phyloP scores from a whole-genome alignment of 2,888 invertebrate genomes.

The Leptopilina syphax region DNA sequence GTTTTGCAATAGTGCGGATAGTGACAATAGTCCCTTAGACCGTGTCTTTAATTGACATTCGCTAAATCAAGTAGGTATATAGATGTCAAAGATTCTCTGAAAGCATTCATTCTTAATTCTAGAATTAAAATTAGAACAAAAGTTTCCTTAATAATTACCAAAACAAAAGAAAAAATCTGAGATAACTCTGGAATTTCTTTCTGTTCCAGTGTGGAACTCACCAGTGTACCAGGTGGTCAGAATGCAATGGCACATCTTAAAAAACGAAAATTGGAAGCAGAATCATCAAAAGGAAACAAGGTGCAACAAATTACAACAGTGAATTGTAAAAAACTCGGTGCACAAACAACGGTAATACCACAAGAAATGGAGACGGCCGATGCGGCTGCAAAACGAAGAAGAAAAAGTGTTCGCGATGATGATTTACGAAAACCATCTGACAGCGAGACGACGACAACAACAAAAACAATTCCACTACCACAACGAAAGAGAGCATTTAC shows the following conservation, averaged over 20 bases:
- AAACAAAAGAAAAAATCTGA: background rate
- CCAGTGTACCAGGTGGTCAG: constrained; percentile 79
- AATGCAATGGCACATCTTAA: constrained; percentile 83
- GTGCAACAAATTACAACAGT: constrained; percentile 65
- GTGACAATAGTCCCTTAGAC: too few relatives aligned
- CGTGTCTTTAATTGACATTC: too few relatives aligned
- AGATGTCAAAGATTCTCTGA: too few relatives aligned
- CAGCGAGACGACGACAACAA: constrained; percentile 66
- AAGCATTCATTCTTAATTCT: too few relatives aligned
- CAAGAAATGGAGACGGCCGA: constrained; percentile 78
- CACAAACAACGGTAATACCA: constrained; percentile 72
- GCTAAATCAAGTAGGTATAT: too few relatives aligned
- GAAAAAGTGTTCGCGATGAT: constrained; percentile 76
- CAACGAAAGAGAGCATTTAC: constrained; percentile 80
- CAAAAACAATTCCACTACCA: constrained; percentile 77
- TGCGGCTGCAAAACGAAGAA: constrained; percentile 76
- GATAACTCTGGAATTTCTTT: constrained; percentile 74
- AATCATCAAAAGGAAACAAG: constrained; percentile 72
- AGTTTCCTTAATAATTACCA: too few relatives aligned
- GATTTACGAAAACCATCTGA: constrained; percentile 70
- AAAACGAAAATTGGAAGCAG: constrained; percentile 84
- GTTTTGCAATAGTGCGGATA: too few relatives aligned
- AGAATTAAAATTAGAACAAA: too few relatives aligned
- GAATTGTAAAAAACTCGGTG: constrained; percentile 73
- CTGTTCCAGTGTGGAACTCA: constrained; percentile 77